phyloP scores from a whole-genome alignment of 2,797 vertebrate genomes.

The Sarcoramphus papa region DNA sequence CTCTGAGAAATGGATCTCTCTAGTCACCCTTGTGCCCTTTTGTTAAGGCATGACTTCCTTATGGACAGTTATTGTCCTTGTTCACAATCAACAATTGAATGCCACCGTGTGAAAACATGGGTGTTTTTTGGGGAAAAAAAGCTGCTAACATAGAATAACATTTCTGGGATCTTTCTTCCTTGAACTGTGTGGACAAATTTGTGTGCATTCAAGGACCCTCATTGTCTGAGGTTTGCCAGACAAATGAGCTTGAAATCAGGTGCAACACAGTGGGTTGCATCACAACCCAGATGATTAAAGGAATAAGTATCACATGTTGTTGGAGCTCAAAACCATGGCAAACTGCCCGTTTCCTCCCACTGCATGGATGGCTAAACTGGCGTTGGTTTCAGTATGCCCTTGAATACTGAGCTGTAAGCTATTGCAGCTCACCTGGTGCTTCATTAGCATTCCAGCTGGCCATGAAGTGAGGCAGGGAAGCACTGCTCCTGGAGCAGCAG shows the following conservation, averaged over 20 bases:
- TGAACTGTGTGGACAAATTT: background rate
- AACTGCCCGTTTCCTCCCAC: background rate
- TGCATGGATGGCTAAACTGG: background rate
- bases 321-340: fast-evolving
- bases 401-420: background rate
- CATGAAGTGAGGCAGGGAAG: background rate
- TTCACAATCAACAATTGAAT: background rate
- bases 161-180: background rate
- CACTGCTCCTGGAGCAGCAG: background rate
- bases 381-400: background rate
- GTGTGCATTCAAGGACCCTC: background rate
- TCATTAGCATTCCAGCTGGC: background rate
- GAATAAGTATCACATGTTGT: background rate
- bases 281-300: background rate
- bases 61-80: background rate
- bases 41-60: background rate
- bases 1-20: background rate
- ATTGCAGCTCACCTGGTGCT: background rate
- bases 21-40: background rate
- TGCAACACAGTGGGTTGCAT: background rate
- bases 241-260: background rate
- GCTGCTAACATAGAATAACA: background rate
- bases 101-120: background rate
- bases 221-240: background rate
- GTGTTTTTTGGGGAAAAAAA: background rate